A percentile compares a stretch with the other conserved stretches of the same genome.
phyloP scores from a whole-genome alignment of 2,888 invertebrate genomes.

The Caenorhabditis sp. region DNA sequence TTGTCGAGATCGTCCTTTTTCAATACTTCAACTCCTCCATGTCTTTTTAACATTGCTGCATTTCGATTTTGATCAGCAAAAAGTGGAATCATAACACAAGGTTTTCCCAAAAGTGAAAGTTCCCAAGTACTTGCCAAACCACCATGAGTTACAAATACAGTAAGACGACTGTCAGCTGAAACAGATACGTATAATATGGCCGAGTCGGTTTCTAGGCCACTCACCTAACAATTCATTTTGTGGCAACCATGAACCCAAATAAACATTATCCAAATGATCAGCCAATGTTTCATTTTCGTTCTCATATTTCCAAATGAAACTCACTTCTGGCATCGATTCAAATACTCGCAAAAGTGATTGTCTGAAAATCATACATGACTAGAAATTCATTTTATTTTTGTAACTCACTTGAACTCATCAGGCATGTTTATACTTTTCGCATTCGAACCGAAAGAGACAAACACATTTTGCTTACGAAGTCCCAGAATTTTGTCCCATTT shows the following conservation, averaged over 20 bases:
- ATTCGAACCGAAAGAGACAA: conserved; percentile 45
- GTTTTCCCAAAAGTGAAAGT: conserved; percentile 25
- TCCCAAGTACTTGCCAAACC: conserved; percentile 21
- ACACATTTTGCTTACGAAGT: conserved; percentile 29
- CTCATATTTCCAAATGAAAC: conserved; percentile 58
- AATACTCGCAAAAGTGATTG: conserved; percentile 20
- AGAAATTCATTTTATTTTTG: conserved; percentile 4
- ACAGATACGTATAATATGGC: not conserved
- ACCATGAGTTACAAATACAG: conserved; percentile 30
- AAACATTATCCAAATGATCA: conserved; percentile 42
- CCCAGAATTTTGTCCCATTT: conserved; percentile 37
- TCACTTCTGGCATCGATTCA: conserved; percentile 31
- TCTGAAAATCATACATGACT: not conserved
- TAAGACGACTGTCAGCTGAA: conserved; percentile 14
- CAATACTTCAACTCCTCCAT: conserved; percentile 35
- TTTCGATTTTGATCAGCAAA: conserved; percentile 32
- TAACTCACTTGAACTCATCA: conserved; percentile 18
- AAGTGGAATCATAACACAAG: conserved; percentile 30
- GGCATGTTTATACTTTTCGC: conserved; percentile 37
- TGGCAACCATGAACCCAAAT: conserved; percentile 49
- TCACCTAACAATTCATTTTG: conserved; percentile 47
- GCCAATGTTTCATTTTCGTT: conserved; percentile 20
- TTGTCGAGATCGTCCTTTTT: conserved; percentile 39
- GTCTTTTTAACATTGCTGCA: conserved; percentile 35
- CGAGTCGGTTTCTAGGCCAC: not conserved